Evolutionary conservation across 2,797 vertebrate genomes (phyloP), one percentile per base, ranked within the genome.

Genomic region (Cirrhinus mrigala): DNA sequence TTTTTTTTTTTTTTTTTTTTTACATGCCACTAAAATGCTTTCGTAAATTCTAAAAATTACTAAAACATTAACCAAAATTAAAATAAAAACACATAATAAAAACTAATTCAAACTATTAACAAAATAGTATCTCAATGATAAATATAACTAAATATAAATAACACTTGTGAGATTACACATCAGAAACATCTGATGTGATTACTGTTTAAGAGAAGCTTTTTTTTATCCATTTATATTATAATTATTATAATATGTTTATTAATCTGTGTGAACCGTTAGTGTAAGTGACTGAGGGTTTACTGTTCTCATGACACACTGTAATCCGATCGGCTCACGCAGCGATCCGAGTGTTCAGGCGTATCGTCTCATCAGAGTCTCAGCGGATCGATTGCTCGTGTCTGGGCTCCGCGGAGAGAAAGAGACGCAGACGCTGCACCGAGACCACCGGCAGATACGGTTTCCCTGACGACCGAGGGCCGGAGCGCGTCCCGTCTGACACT

Each of bases 351-450:
- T 40, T 1, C 9, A 46, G 8, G 9, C 44, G 9, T 46, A 46
- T 46, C 44, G 44, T 46, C 44, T 46, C 44, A 46, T 46, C 44
- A 11, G 44, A 46, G 90, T 90, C 73, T 88, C 86, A 90, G 91
- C 91, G 91, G 89, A 94, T 95, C 86, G 88, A 94, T 95, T 90
- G 91, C 84, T 58, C 15, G 66, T 83, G 90, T 93, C 93, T 92
- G 93, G 88, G 87, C 90, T 93, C 90, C 84, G 77, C 52, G 14
- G 86, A 92, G 92, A 37, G 33, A n/a, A n/a, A 91, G 88, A 58
- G 88, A 90, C 81, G 81, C 84, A 83, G 66, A 86, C 83, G 73
- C 87, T 22, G 54, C 74, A 78, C 88, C 79, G 78, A 86, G 86
- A 83, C 86, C 89, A 86, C 86, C 73, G 10, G 58, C 48, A 62